Evolutionary conservation across 1,140 invertebrate species (phyloP), one percentile per base, ranked within the genome.

Genomic region (roundworm (Caenorhabditis elegans)): DNA sequence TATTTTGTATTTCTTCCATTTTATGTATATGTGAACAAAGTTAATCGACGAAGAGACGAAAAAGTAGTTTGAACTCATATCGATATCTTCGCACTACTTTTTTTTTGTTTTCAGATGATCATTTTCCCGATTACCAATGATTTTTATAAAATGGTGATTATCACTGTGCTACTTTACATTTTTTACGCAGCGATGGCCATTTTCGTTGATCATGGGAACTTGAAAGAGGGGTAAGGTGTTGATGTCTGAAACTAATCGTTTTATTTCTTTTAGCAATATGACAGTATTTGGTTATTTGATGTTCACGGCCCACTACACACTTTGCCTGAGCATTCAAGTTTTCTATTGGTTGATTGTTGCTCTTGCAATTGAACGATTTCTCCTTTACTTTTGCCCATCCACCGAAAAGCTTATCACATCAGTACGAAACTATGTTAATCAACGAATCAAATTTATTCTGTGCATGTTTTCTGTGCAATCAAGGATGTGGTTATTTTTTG

Each of bases 101-200:
- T 24, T 17, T n/a, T n/a, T n/a, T n/a, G n/a, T 34, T 60, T 60
- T 34, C 53, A 60, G 53, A 34, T 28, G 0, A 3, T 60, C 26
- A 17, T 60, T 2, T 60, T 31, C n/a, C 26, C 53, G 8, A 31
- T 60, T 17, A 60, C 26, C 13, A 60, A 34, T 31, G 26, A 60
- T 60, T 60, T 60, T 17, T 60, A 60, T 22, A 60, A 60, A 17
- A 60, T 60, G 53, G 28, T 60, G n/a, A n/a, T n/a, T n/a, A n/a
- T n/a, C n/a, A n/a, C n/a, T n/a, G n/a, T n/a, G n/a, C n/a, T n/a
- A n/a, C n/a, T n/a, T n/a, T n/a, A n/a, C n/a, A n/a, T n/a, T n/a
- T n/a, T n/a, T n/a, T n/a, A n/a, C n/a, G n/a, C n/a, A n/a, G n/a
- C n/a, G n/a, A n/a, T n/a, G n/a, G n/a, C n/a, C n/a, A n/a, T n/a